Conservation (phyloP, 2,888 invertebrate genomes). For the Epirrita christyi region DNA sequence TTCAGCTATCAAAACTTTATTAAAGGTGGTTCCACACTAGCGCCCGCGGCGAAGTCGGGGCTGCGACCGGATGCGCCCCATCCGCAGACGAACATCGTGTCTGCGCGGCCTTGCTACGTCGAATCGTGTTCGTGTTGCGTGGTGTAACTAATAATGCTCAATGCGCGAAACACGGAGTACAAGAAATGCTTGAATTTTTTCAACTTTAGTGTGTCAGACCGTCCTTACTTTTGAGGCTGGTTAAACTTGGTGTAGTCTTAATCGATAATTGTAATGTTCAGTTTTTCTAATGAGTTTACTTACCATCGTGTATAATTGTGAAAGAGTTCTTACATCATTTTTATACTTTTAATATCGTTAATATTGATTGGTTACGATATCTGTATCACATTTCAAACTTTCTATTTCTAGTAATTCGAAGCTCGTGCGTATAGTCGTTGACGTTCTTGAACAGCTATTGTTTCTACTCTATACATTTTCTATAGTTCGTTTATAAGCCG, state of each 20-base stretch:
- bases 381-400: constrained; percentile 14
- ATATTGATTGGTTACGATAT: constrained; percentile 13
- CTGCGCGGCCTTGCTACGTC: constrained; percentile 48
- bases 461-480: background rate
- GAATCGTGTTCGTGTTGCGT: constrained; percentile 36
- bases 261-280: constrained; percentile 11
- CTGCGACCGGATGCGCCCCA: constrained; percentile 41
- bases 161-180: too few relatives aligned
- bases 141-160: too few relatives aligned
- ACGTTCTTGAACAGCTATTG: background rate
- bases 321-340: background rate
- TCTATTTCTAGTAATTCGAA: constrained; percentile 17
- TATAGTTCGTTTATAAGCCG: background rate
- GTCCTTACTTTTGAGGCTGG: too few relatives aligned
- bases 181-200: too few relatives aligned
- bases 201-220: too few relatives aligned
- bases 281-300: background rate
- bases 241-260: too few relatives aligned
- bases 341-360: background rate
- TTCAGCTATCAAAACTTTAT: constrained; percentile 8
- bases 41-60: constrained; percentile 40
- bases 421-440: constrained; percentile 16
- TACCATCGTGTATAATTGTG: background rate
- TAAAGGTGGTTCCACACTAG: constrained; percentile 34
- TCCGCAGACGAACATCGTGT: constrained; percentile 33